Evolutionary conservation across 1,140 invertebrate species (phyloP), one percentile per base, ranked within the genome.

Genomic region (Cydia fagiglandana): DNA sequence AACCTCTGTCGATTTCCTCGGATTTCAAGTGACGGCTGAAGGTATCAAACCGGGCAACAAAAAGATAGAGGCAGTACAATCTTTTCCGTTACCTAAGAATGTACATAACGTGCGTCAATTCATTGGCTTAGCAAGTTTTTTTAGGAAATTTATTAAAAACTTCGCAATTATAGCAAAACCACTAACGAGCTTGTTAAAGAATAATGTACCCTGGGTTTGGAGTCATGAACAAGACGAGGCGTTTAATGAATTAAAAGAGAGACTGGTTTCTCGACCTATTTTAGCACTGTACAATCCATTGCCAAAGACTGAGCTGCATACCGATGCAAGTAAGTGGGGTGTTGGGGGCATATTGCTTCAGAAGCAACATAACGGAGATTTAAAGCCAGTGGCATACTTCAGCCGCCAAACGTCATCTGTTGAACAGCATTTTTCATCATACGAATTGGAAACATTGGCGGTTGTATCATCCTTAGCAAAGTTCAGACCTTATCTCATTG

Each of bases 401-500:
- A 77, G 76, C 38, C 68, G 76, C 13, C 66, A 77, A 28, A 83
- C 94, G 12, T 79, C 78, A n/a, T 78, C 80, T 12, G 66, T 77
- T 6, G 93, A 94, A 81, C 77, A 68, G 15, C 84, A 87, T 50
- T 94, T 91, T 74, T 78, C 78, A 4, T 87, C 84, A 73, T 93
- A 89, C 64, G 93, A 94, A 81, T 77, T 91, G 20, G 83, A 86
- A 45, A 76, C 76, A 17, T 73, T 86, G 20, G 81, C 80, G 5
- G 77, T 84, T 13, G 73, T 86, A 10, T 68, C 83, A 45, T 78
- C 83, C 34, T 76, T 84, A 38, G 64, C 74, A 64, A 78, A 77
- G 64, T 85, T 85, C 56, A 74, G 80, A 73, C 45, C 78, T 2
- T 93, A 90, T 76, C 76, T 92, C 6, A 13, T 86, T 2, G 79